Conservation (phyloP, 2,113 vertebrate species). For the Entosphenus tridentatus region DNA sequence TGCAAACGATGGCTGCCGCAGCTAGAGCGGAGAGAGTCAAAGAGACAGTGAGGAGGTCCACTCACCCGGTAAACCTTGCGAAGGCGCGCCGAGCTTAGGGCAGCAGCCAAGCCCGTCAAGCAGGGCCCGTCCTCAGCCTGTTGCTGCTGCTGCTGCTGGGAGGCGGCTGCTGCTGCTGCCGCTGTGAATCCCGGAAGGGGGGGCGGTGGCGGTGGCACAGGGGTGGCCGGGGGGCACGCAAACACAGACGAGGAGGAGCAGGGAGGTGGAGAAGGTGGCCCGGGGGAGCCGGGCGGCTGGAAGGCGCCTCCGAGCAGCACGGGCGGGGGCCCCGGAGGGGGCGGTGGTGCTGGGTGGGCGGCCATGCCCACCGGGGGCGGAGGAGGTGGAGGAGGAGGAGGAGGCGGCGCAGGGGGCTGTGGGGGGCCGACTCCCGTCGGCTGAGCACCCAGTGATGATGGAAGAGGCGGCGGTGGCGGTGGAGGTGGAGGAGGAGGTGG, state of each 20-base stretch:
- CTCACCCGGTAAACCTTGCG: slow-evolving; percentile 1
- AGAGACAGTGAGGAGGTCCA: neutral
- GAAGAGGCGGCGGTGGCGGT: neutral
- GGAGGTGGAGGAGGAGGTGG: neutral
- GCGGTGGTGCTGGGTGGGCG: neutral
- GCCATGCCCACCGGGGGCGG: neutral
- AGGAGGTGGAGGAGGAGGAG: slow-evolving; percentile 3
- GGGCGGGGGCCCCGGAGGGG: neutral
- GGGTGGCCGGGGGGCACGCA: neutral
- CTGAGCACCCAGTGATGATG: slow-evolving; percentile 4
- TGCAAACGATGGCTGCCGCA: neutral
- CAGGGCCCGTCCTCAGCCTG: neutral
- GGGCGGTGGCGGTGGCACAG: neutral
- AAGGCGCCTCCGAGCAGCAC: neutral
- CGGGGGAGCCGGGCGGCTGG: neutral
- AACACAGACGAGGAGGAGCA: neutral
- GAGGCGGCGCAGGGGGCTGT: neutral
- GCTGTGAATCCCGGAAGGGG: neutral
- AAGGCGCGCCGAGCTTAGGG: slow-evolving; percentile 5
- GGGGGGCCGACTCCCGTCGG: neutral
- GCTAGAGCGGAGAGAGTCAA: neutral
- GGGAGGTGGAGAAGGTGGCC: neutral
- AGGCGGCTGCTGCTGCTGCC: neutral
- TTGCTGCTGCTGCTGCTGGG: no score
- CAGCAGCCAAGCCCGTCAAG: slow-evolving; percentile 3